Base-by-base conservation (phyloP, 2,113 vertebrate genomes). In the Struthidea cinerea region DNA sequence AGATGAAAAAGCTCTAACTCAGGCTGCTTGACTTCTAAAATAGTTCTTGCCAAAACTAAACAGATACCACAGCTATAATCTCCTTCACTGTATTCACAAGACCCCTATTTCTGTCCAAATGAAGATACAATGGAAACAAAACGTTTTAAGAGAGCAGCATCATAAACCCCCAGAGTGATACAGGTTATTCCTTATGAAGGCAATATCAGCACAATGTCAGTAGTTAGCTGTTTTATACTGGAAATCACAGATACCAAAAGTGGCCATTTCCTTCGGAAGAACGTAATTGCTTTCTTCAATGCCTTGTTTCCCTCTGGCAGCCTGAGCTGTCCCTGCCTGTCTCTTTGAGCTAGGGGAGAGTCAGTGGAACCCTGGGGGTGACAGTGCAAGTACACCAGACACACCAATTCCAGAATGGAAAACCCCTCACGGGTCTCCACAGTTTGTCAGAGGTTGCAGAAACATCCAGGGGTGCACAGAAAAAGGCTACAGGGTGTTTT, bases 281-380 rank as follows among this genome's bases (percentile, higher is more conserved):
- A 80, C 6, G 8, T 20, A 33, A 3, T 4, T 19, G 18, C 28
- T 82, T 69, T 69, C 30, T 39, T 46, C 7, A 10, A 13, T 6
- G 7, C 30, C 1, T 22, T 11, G 7, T 59, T 77, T 81, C 9
- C 12, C 46, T 33, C 37, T 16, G 64, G 46, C 52, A 94, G 80
- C 39, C 41, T 21, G 42, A 56, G 41, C 20, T 83, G 27, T 13
- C 8, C 12, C 32, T 74, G 37, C 13, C 27, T 10, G 6, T 56
- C 16, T 52, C 69, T 57, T 21, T 12, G 76, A 82, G 35, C n/a
- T 59, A 27, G 17, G n/a, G 37, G 3, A 57, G 13, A 35, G 42
- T 5, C 47, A 26, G 28, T 13, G 49, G 42, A 52, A 13, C 13
- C 11, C 32, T 1, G 0, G 19, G 18, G 13, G 4, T 0, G 1